A percentile compares a stretch with the other conserved stretches of the same genome.
These are phyloP conservation scores for Myiopsitta monachus DNA, from an alignment of 2,113 vertebrate species.

Conservation along the genomic window DNA sequence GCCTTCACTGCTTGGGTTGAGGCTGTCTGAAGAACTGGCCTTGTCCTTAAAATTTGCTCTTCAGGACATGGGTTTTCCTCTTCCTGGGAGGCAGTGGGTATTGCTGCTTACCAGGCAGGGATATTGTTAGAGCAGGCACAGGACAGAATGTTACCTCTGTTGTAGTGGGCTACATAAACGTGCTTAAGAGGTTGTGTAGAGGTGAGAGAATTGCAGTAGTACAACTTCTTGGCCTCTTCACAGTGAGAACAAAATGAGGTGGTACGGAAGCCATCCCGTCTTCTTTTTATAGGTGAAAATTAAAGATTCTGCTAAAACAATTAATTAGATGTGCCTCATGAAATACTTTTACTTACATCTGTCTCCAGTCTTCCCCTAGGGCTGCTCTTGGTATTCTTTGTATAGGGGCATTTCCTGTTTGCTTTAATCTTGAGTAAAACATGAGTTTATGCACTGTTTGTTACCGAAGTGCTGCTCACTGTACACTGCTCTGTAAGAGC, in stretches of 20 bases:
- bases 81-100: neutral
- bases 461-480: fast-evolving
- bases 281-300: neutral
- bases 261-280: neutral
- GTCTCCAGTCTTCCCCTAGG: neutral
- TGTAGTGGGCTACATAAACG: neutral
- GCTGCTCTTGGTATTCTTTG: neutral
- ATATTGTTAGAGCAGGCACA: fast-evolving
- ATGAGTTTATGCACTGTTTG: neutral
- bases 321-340: neutral
- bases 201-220: neutral
- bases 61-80: fast-evolving
- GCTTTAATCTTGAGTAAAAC: neutral
- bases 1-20: neutral
- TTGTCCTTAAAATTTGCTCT: neutral
- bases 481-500: neutral
- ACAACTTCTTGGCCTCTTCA: neutral
- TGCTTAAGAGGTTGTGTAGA: fast-evolving
- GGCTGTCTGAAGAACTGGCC: neutral
- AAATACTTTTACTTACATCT: fast-evolving
- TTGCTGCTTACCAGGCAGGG: neutral
- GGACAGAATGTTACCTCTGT: neutral
- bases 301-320: neutral
- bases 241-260: fast-evolving
- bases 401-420: neutral